These are phyloP conservation scores for Palythoa grandis DNA, from an alignment of 92 coral and sea anemone genomes.

Conservation along the genomic window DNA sequence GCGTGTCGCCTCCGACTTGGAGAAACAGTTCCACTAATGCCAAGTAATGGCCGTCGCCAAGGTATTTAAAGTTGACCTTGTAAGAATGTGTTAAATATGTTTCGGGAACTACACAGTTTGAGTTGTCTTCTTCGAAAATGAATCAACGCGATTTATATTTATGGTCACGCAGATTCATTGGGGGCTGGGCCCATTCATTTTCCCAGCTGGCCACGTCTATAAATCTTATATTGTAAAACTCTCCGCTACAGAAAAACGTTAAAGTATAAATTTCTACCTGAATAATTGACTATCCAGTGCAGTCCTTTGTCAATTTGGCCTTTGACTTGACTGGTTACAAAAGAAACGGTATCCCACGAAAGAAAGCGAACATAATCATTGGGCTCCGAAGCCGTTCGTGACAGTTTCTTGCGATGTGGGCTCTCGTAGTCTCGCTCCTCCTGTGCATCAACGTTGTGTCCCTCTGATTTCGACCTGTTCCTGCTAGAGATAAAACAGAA, in stretches of 20 bases:
- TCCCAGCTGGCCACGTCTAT: not conserved
- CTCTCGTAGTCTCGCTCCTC: not conserved
- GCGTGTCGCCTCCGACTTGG: constrained; percentile 22
- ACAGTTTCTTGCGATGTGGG: not conserved
- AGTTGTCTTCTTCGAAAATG: not conserved
- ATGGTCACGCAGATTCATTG: not conserved
- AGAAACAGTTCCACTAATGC: constrained; percentile 7
- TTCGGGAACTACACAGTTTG: not conserved
- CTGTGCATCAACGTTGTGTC: not conserved
- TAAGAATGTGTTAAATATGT: not conserved
- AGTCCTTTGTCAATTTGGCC: constrained; percentile 65
- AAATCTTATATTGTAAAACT: not conserved
- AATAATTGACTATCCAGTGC: constrained; percentile 65
- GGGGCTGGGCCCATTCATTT: not conserved
- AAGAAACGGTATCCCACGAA: constrained; percentile 84
- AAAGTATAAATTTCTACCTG: constrained; percentile 44
- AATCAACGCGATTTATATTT: not conserved
- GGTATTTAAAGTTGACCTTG: not conserved
- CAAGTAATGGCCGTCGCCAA: not conserved
- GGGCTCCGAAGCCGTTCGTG: constrained; percentile 38
- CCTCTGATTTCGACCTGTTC: constrained; percentile 42
- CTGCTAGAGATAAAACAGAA: constrained; percentile 14
- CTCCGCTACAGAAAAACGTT: not conserved
- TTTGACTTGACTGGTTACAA: constrained; percentile 74
- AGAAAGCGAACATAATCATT: constrained; percentile 66